A percentile compares a stretch with the other conserved stretches of the same genome.
These are phyloP conservation scores for Euzetes globulus DNA, from an alignment of 2,888 invertebrate genomes.

Conservation along the genomic window DNA sequence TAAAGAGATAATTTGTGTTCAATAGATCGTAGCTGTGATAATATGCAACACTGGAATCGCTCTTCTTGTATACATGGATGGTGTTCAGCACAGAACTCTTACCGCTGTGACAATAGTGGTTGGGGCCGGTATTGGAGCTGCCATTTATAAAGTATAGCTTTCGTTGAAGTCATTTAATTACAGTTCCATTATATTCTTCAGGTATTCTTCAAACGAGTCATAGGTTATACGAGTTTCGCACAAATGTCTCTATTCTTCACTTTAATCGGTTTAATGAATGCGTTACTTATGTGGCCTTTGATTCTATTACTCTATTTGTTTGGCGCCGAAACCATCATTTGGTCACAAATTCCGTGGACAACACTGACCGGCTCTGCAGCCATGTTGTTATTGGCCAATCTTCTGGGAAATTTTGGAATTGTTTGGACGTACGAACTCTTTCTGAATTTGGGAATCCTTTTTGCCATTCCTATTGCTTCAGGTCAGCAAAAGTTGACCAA, in stretches of 20 bases:
- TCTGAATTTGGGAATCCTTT: constrained; percentile 84
- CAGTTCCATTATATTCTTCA: too few species aligned
- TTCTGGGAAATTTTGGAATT: constrained; percentile 87
- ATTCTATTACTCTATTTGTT: constrained; percentile 64
- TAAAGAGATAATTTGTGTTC: neutral
- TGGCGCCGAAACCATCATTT: constrained; percentile 72
- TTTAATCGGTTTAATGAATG: constrained; percentile 77
- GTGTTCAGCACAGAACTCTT: constrained; percentile 74
- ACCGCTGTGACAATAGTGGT: constrained; percentile 83
- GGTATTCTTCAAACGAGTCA: constrained; percentile 88
- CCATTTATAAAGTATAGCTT: constrained; percentile 93
- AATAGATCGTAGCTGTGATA: constrained; percentile 88
- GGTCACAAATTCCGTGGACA: constrained; percentile 79
- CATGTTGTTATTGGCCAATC: constrained; percentile 73
- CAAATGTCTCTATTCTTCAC: constrained; percentile 90
- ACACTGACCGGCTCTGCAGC: constrained; percentile 67
- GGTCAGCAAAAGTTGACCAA: constrained; percentile 57
- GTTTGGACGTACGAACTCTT: constrained; percentile 88
- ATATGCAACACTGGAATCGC: constrained; percentile 89
- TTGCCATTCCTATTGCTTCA: constrained; percentile 87
- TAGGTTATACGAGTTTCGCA: constrained; percentile 84
- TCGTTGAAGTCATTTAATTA: too few species aligned
- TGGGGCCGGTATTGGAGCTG: constrained; percentile 81
- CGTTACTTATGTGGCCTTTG: constrained; percentile 82
- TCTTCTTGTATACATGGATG: constrained; percentile 88